These are phyloP conservation scores for Myripristis jacobus DNA, from an alignment of 2,797 vertebrate species.

Conservation along the genomic window DNA sequence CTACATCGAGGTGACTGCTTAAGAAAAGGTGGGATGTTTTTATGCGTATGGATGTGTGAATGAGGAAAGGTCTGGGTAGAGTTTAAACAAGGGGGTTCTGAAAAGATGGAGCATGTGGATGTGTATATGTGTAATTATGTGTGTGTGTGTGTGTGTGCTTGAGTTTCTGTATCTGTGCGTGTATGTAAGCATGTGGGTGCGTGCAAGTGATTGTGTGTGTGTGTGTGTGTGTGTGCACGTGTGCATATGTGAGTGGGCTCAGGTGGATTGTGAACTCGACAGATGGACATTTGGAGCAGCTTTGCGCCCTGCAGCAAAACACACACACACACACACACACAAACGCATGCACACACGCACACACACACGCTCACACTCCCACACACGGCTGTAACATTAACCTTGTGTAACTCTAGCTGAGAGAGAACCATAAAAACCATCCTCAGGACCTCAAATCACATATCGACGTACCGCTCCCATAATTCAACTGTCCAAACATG, in stretches of 20 bases:
- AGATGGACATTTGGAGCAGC: conserved; percentile 85
- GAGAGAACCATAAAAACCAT: conserved; percentile 59
- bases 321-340: conserved; percentile 35
- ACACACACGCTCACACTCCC: conserved; percentile 49
- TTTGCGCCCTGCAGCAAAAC: conserved; percentile 79
- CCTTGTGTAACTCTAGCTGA: conserved; percentile 68
- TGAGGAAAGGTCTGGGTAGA: conserved; percentile 35
- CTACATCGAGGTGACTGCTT: conserved; percentile 74
- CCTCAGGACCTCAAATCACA: conserved; percentile 67
- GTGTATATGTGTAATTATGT: conserved; percentile 1
- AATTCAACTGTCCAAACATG: conserved; percentile 72
- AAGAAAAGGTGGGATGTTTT: conserved; percentile 72
- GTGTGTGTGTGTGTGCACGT: conserved; percentile 27
- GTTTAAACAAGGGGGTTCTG: conserved; percentile 16
- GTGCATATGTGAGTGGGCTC: conserved; percentile 73
- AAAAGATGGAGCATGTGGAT: neutral
- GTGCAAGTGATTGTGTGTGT: neutral
- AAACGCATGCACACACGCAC: too few species aligned
- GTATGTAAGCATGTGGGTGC: too few species aligned
- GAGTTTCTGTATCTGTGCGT: conserved; percentile 15
- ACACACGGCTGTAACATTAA: conserved; percentile 74
- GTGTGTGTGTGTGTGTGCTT: conserved; percentile 17
- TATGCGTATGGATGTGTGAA: conserved; percentile 63
- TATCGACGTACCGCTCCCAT: conserved; percentile 60
- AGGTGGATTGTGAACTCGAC: conserved; percentile 80